Conservation (phyloP, 2,797 vertebrate species). For the Pangasius krempfi region DNA sequence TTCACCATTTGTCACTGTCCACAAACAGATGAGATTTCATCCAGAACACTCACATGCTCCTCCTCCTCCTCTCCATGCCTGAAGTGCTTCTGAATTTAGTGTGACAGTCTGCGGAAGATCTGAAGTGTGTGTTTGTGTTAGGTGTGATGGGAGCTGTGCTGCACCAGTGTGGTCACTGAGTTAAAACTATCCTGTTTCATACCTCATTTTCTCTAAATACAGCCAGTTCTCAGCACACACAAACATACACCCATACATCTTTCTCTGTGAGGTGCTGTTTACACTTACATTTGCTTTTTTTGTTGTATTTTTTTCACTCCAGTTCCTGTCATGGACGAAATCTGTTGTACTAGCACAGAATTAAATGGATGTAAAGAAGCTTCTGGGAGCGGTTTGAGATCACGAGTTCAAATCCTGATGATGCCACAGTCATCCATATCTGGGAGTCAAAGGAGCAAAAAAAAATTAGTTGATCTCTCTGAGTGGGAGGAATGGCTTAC, state of each 20-base stretch:
- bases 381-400: background rate
- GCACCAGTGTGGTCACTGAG: conserved; percentile 17
- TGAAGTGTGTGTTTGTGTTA: conserved; percentile 31
- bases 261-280: conserved; percentile 5
- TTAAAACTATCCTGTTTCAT: conserved; percentile 13
- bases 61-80: conserved; percentile 17
- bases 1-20: conserved; percentile 20
- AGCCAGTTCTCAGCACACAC: background rate
- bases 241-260: conserved; percentile 8
- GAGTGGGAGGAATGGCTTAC: background rate
- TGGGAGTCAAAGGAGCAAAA: background rate
- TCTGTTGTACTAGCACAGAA: background rate
- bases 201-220: conserved; percentile 6
- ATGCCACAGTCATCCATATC: background rate
- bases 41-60: background rate
- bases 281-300: background rate
- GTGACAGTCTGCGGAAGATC: conserved; percentile 33
- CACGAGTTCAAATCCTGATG: background rate
- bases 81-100: conserved; percentile 35
- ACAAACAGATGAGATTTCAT: conserved; percentile 23
- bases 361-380: background rate
- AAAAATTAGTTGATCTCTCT: background rate
- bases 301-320: background rate
- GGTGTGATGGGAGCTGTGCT: conserved; percentile 17
- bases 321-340: background rate